Conservation (phyloP, 2,888 invertebrate genomes). For the Drosophila leonis region DNA sequence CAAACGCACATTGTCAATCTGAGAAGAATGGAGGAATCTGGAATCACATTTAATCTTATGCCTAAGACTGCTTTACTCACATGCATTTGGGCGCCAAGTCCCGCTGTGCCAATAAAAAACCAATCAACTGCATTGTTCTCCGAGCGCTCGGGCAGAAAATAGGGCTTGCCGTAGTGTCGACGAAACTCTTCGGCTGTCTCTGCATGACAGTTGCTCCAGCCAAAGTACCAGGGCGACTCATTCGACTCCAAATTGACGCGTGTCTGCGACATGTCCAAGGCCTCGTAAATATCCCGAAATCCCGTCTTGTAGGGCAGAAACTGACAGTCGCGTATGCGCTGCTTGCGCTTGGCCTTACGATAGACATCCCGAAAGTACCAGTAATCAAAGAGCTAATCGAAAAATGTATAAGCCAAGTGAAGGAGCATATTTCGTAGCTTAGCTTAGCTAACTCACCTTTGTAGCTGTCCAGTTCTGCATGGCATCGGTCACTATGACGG, state of each 20-base stretch:
- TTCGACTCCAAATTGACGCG: constrained; percentile 87
- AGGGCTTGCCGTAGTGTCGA: constrained; percentile 92
- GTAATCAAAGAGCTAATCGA: constrained; percentile 90
- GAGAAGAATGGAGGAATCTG: constrained; percentile 9
- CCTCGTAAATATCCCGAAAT: constrained; percentile 91
- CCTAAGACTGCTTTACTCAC: constrained; percentile 86
- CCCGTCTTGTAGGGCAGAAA: constrained; percentile 97
- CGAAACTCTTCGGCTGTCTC: constrained; percentile 92
- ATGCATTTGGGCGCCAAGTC: constrained; percentile 98
- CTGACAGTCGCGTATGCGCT: constrained; percentile 90
- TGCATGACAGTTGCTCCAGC: constrained; percentile 97
- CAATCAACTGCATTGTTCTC: constrained; percentile 97
- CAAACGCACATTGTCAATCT: constrained; percentile 97
- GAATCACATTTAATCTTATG: neutral
- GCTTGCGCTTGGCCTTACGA: constrained; percentile 86
- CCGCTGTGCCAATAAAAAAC: constrained; percentile 98
- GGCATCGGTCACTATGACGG: constrained; percentile 94
- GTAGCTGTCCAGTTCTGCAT: constrained; percentile 93
- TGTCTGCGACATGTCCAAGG: constrained; percentile 91
- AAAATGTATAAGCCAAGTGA: neutral
- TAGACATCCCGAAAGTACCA: constrained; percentile 93
- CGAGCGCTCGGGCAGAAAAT: constrained; percentile 94
- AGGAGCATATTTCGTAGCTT: no score
- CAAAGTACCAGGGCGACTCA: constrained; percentile 88
- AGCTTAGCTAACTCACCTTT: constrained; percentile 82